Evolutionary conservation across 2,888 invertebrate genomes (phyloP), one percentile per base, ranked within the genome.

Genomic region (Andrena fulva): DNA sequence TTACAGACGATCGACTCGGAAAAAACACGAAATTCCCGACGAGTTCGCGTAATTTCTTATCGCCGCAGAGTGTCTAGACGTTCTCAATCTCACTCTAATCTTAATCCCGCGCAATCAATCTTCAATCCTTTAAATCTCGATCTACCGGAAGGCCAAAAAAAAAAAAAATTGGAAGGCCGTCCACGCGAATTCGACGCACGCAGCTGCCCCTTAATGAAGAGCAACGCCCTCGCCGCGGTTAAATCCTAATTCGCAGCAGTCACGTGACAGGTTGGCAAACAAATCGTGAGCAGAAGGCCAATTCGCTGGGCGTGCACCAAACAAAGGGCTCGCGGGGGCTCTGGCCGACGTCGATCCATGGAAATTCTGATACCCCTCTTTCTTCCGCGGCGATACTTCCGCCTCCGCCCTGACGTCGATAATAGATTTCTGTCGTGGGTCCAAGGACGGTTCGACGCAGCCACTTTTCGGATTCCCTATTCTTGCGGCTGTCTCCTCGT

Each of bases 201-300:
- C 67, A 77, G 60, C 54, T 33, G 12, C 24, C 74, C 42, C 67
- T 77, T 79, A 81, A 85, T 79, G 83, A 87, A 87, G 87, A 86
- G 68, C 80, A 85, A 74, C 80, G 68, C 56, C 71, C 60, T 76
- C 77, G 81, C 64, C 82, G 77, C 81, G 83, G 85, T 88, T 90
- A 89, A 91, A 91, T 91, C 87, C 91, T 90, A 92, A 92, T 92
- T 89, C 89, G 78, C 88, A 80, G 82, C 89, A 90, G 91, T 92
- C 93, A 92, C 92, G 92, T 91, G 91, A 91, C 89, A 88, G 81
- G 85, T 77, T 85, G 81, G 20, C 89, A 88, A 90, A 90, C 89
- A 90, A 89, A 88, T 88, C 82, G 77, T 63, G 70, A 63, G 73
- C 42, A 35, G 56, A 54, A 56, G 56, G 24, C 56, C 24, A 27